A percentile compares a stretch with the other conserved stretches of the same genome.
Conservation (phyloP, 2,113 vertebrate species). For the Crotalus helleri region DNA sequence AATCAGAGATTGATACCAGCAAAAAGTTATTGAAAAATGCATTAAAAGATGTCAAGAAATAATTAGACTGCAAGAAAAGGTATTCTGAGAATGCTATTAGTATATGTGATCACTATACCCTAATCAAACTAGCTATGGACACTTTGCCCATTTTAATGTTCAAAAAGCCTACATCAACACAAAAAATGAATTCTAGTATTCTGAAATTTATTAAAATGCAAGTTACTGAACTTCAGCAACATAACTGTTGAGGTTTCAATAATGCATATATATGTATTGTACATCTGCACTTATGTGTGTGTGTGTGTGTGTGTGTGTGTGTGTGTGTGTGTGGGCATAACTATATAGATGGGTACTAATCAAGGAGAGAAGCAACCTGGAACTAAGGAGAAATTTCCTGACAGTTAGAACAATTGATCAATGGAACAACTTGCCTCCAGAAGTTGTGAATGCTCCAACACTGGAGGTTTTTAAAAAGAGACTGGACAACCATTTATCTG, state of each 20-base stretch:
- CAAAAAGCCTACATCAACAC: background rate
- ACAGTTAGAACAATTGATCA: no score
- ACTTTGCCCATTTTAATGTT: background rate
- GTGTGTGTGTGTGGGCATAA: no score
- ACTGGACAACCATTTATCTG: no score
- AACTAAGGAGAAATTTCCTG: no score
- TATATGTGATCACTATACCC: conserved; percentile 12
- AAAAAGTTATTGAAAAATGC: background rate
- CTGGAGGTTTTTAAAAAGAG: no score
- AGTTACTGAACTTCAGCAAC: background rate
- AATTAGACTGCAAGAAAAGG: background rate
- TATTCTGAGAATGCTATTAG: background rate
- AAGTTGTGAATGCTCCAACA: no score
- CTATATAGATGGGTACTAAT: no score
- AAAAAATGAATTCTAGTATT: background rate
- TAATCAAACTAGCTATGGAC: background rate
- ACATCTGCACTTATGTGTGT: background rate
- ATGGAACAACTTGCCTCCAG: no score
- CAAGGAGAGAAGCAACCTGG: no score
- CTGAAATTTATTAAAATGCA: background rate
- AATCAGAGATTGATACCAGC: background rate
- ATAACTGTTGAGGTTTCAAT: background rate
- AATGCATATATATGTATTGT: background rate
- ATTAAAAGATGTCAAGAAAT: background rate
- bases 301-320: background rate